Base-by-base conservation (phyloP, 1,140 invertebrate species). In the Ceratina calcarata region DNA sequence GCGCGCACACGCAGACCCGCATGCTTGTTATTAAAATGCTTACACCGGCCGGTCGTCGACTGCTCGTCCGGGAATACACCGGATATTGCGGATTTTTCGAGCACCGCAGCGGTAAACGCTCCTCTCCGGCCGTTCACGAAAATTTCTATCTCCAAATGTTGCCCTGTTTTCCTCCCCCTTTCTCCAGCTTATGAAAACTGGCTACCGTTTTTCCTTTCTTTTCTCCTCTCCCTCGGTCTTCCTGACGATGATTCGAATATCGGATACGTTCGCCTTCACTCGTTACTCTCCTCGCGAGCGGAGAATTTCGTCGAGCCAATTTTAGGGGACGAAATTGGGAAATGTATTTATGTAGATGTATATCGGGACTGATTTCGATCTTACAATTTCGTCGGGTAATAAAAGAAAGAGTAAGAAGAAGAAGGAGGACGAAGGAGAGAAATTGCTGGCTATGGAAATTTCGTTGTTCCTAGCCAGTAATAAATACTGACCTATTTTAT, bases 11-110 rank as follows among this genome's bases (percentile, higher is more conserved):
- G 24, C n/a, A 45, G 37, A 45, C 37, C 37, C 24, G 58, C 32
- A 32, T 58, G 82, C 70, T 75, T 65, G 84, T 85, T 86, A 86
- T 86, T 86, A 86, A 86, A 86, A 85, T 85, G 84, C 83, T 74
- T 66, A 79, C 75, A 78, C 70, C 67, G 80, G 66, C 49, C 64
- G 61, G 57, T 45, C 37, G 57, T 20, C 18, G n/a, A 22, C 24
- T 71, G 66, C 55, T 60, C 57, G 66, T 58, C 49, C 55, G 55
- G 27, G 49, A 45, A 55, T 66, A 62, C 45, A 51, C 67, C 69
- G 79, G 67, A 81, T 81, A 83, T 82, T 81, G 78, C 78, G 71
- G 71, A 67, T 75, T 80, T 80, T 80, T 76, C 72, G 55, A 76
- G 55, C 55, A 53, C 32, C 64, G 22, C 2, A 20, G 55, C 37